Percentiles rank a stretch among this genome's conserved stretches.
These are phyloP conservation scores for Pangasius macronema DNA, from an alignment of 2,797 vertebrate species.

Conservation along the genomic window DNA sequence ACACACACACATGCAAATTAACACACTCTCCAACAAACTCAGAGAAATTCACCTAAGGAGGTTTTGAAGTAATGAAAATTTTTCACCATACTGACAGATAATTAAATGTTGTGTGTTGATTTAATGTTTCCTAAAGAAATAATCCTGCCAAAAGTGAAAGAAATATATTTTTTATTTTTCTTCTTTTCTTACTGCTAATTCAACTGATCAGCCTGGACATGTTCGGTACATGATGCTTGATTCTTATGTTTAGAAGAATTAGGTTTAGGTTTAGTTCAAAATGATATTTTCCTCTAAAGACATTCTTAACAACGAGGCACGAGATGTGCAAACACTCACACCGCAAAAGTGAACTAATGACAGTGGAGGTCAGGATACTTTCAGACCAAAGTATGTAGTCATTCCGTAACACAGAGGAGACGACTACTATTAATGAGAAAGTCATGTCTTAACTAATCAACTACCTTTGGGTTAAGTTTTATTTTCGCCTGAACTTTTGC, in stretches of 20 bases:
- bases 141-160: not conserved
- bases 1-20: not conserved
- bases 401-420: no score
- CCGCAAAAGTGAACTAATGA: not conserved
- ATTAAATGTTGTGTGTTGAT: not conserved
- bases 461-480: not conserved
- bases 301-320: not conserved
- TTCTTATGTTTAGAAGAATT: not conserved
- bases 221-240: not conserved
- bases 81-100: not conserved
- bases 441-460: not conserved
- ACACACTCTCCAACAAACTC: not conserved
- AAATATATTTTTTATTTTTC: not conserved
- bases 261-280: not conserved
- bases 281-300: not conserved
- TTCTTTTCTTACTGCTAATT: not conserved
- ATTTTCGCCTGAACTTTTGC: not conserved
- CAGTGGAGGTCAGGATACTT: no score
- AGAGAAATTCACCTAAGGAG: not conserved
- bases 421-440: no score
- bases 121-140: not conserved
- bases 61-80: not conserved
- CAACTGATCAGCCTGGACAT: not conserved
- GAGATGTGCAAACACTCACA: not conserved
- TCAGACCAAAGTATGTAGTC: no score